A percentile compares a stretch with the other conserved stretches of the same genome.
Conservation (phyloP, 2,888 invertebrate genomes). For the Euphydryas editha region DNA sequence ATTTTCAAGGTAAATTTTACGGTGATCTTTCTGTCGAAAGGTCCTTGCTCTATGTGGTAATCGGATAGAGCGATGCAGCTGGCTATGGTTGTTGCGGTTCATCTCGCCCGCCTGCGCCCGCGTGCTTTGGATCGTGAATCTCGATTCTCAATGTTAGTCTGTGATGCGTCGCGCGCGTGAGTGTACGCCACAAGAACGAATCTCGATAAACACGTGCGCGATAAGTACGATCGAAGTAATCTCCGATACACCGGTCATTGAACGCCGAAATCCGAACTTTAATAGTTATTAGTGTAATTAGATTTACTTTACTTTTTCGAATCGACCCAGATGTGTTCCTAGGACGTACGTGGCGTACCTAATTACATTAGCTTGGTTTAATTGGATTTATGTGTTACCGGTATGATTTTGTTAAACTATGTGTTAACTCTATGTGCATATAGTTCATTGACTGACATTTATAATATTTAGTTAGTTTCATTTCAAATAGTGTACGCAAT, state of each 20-base stretch:
- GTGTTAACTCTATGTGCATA: conserved; percentile 5
- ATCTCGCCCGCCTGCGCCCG: conserved; percentile 60
- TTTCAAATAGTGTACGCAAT: conserved; percentile 4
- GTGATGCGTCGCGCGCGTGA: conserved; percentile 70
- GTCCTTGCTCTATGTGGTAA: conserved; percentile 81
- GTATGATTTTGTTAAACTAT: conserved; percentile 13
- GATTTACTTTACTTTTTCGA: conserved; percentile 25
- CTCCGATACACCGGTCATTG: conserved; percentile 48
- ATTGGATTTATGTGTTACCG: conserved; percentile 27
- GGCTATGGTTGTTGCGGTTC: conserved; percentile 59
- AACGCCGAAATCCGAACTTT: conserved; percentile 40
- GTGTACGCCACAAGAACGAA: conserved; percentile 60
- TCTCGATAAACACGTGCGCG: conserved; percentile 32
- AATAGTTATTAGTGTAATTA: conserved; percentile 35
- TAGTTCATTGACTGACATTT: conserved; percentile 32
- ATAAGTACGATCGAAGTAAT: conserved; percentile 26
- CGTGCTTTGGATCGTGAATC: conserved; percentile 42
- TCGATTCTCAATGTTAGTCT: conserved; percentile 54
- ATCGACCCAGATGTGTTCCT: conserved; percentile 19
- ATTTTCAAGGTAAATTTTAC: conserved; percentile 79
- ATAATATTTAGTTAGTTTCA: conserved; percentile 1
- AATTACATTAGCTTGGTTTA: conserved; percentile 36
- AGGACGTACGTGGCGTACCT: conserved; percentile 29
- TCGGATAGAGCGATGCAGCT: conserved; percentile 74
- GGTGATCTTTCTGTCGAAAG: conserved; percentile 77